Conservation (phyloP, 2,797 vertebrate species). For the Sebastes minor region DNA sequence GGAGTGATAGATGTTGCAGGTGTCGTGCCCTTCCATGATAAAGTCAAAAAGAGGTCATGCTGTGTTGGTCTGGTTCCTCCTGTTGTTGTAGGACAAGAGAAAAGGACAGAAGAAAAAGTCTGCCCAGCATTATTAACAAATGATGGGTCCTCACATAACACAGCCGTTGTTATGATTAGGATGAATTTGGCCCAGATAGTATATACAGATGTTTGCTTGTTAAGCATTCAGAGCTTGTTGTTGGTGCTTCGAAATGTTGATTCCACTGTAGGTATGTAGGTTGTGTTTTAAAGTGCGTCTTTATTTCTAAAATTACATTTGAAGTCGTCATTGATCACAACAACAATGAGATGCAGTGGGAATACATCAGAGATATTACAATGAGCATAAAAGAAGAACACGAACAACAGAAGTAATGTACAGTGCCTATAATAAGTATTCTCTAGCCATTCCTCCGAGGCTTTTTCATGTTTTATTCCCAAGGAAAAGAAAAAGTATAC, state of each 20-base stretch:
- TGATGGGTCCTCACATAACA: background rate
- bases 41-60: conserved; percentile 31
- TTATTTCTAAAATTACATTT: conserved; percentile 42
- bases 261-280: conserved; percentile 1
- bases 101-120: conserved; percentile 1
- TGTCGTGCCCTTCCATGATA: conserved; percentile 31
- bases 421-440: conserved; percentile 46
- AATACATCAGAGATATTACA: conserved; percentile 61
- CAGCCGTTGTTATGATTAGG: background rate
- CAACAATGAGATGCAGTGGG: conserved; percentile 37
- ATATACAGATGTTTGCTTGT: background rate
- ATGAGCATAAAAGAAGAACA: conserved; percentile 34
- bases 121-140: background rate
- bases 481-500: conserved; percentile 1
- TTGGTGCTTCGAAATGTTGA: background rate
- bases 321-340: conserved; percentile 43
- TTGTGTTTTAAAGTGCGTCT: conserved; percentile 17
- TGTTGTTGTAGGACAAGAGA: conserved; percentile 21
- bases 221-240: conserved; percentile 1
- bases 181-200: background rate
- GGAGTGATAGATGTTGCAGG: conserved; percentile 47
- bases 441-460: conserved; percentile 1
- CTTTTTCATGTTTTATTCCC: conserved; percentile 42
- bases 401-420: conserved; percentile 7
- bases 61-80: conserved; percentile 9